Conservation (phyloP, 2,888 invertebrate species). For the Charanyca ferruginea region DNA sequence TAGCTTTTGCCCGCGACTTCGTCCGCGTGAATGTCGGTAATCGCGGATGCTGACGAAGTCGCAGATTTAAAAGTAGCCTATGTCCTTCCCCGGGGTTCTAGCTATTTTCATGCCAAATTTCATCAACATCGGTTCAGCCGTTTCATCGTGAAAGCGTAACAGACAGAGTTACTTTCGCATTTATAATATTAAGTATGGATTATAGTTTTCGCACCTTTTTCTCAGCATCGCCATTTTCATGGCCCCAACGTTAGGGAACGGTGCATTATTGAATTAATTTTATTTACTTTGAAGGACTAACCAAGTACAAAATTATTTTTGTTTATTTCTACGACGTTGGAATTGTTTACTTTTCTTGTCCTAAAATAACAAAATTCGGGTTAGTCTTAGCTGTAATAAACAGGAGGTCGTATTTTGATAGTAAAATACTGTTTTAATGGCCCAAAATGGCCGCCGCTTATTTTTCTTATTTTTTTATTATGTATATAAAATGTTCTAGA, state of each 20-base stretch:
- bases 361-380: conserved; percentile 45
- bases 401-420: conserved; percentile 34
- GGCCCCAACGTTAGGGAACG: conserved; percentile 42
- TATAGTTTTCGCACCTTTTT: no score
- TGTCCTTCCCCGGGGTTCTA: no score
- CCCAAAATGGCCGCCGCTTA: neutral
- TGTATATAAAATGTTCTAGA: no score
- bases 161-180: no score
- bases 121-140: no score
- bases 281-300: conserved; percentile 58
- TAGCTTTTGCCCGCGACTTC: no score
- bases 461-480: neutral
- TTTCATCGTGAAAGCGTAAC: no score
- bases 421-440: conserved; percentile 21
- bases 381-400: conserved; percentile 13
- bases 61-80: no score
- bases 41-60: no score
- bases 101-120: no score
- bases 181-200: no score
- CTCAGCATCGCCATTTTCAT: neutral
- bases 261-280: conserved; percentile 69
- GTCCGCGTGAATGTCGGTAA: no score
- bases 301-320: conserved; percentile 48
- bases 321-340: conserved; percentile 42
- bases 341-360: conserved; percentile 45